Conservation (phyloP, 1,140 invertebrate genomes). For the Uloborus diversus region DNA sequence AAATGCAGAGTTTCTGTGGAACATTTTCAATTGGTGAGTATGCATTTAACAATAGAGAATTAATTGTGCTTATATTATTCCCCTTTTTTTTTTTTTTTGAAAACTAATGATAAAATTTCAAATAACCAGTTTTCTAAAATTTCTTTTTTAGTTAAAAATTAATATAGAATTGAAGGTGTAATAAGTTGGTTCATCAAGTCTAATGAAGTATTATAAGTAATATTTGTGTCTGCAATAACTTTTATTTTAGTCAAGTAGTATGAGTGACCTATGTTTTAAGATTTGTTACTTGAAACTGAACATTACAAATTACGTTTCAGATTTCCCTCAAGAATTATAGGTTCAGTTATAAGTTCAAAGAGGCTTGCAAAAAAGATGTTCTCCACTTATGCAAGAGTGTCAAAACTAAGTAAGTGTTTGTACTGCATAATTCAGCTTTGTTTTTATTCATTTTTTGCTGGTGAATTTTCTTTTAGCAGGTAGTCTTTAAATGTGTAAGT, state of each 20-base stretch:
- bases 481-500: no score
- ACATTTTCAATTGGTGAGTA: constrained; percentile 75
- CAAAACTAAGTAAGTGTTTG: constrained; percentile 60
- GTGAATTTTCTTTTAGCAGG: no score
- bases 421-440: no score
- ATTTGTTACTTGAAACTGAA: no score
- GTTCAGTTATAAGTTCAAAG: constrained; percentile 95
- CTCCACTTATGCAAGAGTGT: constrained; percentile 75
- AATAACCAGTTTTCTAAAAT: not conserved
- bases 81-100: not conserved
- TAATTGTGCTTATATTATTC: no score
- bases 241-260: no score
- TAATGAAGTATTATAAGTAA: not conserved
- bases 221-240: not conserved
- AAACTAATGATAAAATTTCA: not conserved
- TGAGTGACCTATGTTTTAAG: no score
- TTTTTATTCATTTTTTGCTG: no score
- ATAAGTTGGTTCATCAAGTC: not conserved
- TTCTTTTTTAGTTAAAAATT: not conserved
- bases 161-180: not conserved
- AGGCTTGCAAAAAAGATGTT: constrained; percentile 88
- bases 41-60: no score
- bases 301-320: no score
- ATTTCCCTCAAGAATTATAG: constrained; percentile 86
- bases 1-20: constrained; percentile 94